A percentile compares a stretch with the other conserved stretches of the same genome.
phyloP scores from a whole-genome alignment of 2,797 vertebrate species.

The Lutjanus argentimaculatus region DNA sequence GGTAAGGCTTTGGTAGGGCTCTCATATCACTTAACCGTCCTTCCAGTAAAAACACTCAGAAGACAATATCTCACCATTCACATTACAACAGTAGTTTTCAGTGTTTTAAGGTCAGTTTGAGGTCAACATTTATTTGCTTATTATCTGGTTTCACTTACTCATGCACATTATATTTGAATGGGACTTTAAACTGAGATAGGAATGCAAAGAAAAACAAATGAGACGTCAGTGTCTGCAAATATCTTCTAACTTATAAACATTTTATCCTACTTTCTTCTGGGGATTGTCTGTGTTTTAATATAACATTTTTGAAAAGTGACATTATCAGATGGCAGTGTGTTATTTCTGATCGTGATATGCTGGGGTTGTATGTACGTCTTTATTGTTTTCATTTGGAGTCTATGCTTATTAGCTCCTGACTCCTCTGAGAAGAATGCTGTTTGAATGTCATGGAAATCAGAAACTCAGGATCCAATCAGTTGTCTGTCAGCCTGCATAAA shows the following conservation, averaged over 20 bases:
- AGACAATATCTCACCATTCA: constrained; percentile 1
- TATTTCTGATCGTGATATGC: constrained; percentile 11
- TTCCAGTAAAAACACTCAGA: background rate
- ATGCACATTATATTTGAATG: constrained; percentile 24
- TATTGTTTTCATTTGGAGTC: constrained; percentile 41
- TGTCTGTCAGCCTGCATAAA: constrained; percentile 52
- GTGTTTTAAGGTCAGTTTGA: constrained; percentile 29
- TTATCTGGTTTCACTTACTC: constrained; percentile 26
- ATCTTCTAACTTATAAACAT: background rate
- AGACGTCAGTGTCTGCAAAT: background rate
- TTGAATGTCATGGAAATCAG: constrained; percentile 57
- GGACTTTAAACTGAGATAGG: background rate
- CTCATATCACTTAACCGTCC: background rate
- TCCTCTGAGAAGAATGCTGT: constrained; percentile 41
- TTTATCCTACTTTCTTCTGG: no score
- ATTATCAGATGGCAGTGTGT: background rate
- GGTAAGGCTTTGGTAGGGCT: background rate
- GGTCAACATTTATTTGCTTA: constrained; percentile 23
- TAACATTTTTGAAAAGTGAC: constrained; percentile 1
- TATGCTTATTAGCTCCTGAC: constrained; percentile 29
- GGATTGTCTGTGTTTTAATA: background rate
- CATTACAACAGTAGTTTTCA: constrained; percentile 14
- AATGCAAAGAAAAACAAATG: background rate
- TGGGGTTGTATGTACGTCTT: background rate
- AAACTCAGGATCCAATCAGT: constrained; percentile 53